These are phyloP conservation scores for Australoheros facetus DNA, from an alignment of 2,797 vertebrate species.

Conservation along the genomic window DNA sequence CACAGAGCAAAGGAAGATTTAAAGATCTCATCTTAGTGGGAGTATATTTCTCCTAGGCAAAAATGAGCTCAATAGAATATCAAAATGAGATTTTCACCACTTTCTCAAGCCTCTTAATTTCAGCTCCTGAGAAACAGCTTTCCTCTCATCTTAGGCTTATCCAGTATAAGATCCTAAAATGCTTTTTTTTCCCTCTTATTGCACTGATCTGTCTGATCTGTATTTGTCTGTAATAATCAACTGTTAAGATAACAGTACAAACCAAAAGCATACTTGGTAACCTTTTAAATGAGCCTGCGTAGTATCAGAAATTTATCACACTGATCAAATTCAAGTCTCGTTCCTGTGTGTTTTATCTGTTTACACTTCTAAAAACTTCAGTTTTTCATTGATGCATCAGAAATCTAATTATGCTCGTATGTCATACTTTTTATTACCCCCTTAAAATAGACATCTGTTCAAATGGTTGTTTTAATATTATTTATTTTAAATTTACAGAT, in stretches of 20 bases:
- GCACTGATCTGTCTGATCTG: slow-evolving; percentile 2
- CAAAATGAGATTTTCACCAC: neutral
- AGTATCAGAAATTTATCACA: neutral
- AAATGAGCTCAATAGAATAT: neutral
- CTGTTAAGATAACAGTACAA: slow-evolving; percentile 2
- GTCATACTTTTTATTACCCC: neutral
- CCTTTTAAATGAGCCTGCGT: neutral
- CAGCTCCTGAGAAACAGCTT: neutral
- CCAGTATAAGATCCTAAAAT: neutral
- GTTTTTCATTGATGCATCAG: neutral
- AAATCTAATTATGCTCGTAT: neutral
- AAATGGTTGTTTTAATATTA: neutral
- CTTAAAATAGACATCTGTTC: neutral
- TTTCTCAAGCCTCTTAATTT: neutral
- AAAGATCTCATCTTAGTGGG: neutral
- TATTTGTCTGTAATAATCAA: neutral
- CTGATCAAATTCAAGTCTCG: neutral
- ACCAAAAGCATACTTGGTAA: neutral
- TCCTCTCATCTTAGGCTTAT: slow-evolving; percentile 1
- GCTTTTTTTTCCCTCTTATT: neutral
- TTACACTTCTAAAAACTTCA: neutral
- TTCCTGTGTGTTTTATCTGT: neutral
- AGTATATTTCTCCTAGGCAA: neutral
- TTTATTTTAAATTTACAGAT: neutral
- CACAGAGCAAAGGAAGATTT: neutral